Evolutionary conservation across 2,113 vertebrate species (phyloP).

Genomic region (Girardinichthys multiradiatus): DNA sequence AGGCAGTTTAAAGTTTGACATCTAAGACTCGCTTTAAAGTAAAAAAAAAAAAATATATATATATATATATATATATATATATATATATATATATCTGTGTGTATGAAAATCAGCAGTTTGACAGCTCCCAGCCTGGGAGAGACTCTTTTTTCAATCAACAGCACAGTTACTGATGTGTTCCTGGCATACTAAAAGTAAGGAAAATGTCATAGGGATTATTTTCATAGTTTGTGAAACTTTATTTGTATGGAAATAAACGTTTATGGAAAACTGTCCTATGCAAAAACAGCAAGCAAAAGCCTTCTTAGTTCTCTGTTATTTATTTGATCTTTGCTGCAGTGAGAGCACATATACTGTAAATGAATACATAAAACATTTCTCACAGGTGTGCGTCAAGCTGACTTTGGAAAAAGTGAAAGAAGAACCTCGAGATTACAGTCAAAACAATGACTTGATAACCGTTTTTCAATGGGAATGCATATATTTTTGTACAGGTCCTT

Average conservation of each 20-base stretch:
- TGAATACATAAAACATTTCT: too few species aligned
- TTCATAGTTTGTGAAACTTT: neutral
- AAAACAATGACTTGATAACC: too few species aligned
- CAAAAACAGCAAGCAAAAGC: neutral
- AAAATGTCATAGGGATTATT: conserved; percentile 6
- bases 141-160: conserved; percentile 1
- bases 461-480: too few species aligned
- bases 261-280: neutral
- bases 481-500: too few species aligned
- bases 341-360: neutral
- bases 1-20: conserved; percentile 11
- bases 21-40: neutral
- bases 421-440: neutral
- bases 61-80: too few species aligned
- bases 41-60: too few species aligned
- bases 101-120: neutral
- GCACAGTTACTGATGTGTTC: neutral
- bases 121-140: neutral
- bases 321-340: neutral
- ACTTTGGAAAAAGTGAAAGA: too few species aligned
- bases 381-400: too few species aligned
- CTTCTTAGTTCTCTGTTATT: neutral
- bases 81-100: neutral
- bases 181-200: neutral
- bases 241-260: conserved; percentile 13